Base-by-base conservation (phyloP, 1,140 invertebrate species). In the Drosophila orosa region DNA sequence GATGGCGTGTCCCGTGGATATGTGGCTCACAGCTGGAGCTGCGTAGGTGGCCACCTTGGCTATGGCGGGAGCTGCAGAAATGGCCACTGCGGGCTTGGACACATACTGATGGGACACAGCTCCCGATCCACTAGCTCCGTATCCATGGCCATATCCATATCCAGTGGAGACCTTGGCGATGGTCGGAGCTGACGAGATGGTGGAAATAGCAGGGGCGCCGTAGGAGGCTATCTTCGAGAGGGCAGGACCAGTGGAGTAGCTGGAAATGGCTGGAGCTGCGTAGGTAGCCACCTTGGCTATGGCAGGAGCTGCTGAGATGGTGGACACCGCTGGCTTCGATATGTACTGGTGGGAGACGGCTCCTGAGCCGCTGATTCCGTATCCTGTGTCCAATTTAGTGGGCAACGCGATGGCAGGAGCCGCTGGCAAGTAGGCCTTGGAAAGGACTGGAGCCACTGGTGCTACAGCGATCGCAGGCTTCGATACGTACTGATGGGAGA, bases 401-500 rank as follows among this genome's bases (percentile, higher is more conserved):
- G 27, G 29, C 48, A 52, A 35, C 13, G 48, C 48, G 13, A 52
- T 52, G 27, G 54, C 25, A 7, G 60, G 61, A 25, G n/a, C 61
- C 15, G 61, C 35, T 4, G 44, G 57, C 57, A 59, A 31, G 69
- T 40, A 37, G 33, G 60, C 12, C n/a, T 65, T 57, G 40, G 68
- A 63, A 1, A 74, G 27, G 0, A 44, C 37, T n/a, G 59, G 69
- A 29, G 71, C 27, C 44, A 74, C 39, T 35, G 39, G 40, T 27
- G 71, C 71, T 17, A 71, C 72, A 2, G 72, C 45, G 19, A 75
- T 59, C 12, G 76, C 73, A 0, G 76, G 89, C n/a, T 86, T 87
- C 1, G 83, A 87, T 5, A 90, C 63, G 35, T 85, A 82, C 39
- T 83, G 81, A 57, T 85, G 74, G 3, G 86, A 86, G 8, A 78